Evolutionary conservation across 1,140 invertebrate genomes (phyloP).

Genomic region (Meteorus sp.): DNA sequence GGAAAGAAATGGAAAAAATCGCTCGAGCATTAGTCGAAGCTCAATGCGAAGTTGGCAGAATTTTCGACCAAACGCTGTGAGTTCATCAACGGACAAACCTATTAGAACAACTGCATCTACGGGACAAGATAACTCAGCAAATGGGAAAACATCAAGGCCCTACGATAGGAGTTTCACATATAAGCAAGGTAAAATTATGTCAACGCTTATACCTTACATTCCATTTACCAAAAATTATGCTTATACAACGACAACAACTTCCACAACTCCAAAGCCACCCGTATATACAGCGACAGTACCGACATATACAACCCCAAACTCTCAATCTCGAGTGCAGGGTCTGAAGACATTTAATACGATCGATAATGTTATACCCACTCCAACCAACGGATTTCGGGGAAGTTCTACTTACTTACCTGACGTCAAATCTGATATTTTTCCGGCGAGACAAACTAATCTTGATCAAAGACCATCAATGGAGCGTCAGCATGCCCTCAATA

Average conservation of each 20-base stretch:
- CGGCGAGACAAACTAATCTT: conserved; percentile 30
- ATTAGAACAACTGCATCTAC: conserved; percentile 11
- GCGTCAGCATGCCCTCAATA: conserved; percentile 52
- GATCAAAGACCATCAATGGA: conserved; percentile 42
- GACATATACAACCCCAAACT: conserved; percentile 28
- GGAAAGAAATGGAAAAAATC: neutral
- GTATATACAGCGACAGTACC: conserved; percentile 44
- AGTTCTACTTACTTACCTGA: conserved; percentile 47
- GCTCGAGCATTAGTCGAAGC: neutral
- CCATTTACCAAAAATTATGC: conserved; percentile 54
- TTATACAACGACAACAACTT: conserved; percentile 39
- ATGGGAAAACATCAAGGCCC: conserved; percentile 38
- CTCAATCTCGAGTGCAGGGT: conserved; percentile 31
- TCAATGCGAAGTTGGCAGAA: conserved; percentile 24
- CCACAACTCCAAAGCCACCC: conserved; percentile 38
- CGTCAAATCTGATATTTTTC: conserved; percentile 18
- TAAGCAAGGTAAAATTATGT: conserved; percentile 45
- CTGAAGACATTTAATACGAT: conserved; percentile 35
- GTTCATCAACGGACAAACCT: conserved; percentile 44
- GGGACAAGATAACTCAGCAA: conserved; percentile 31
- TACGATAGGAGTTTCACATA: conserved; percentile 50
- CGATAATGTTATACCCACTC: conserved; percentile 29
- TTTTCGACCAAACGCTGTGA: conserved; percentile 41
- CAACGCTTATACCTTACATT: conserved; percentile 49
- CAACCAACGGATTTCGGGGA: conserved; percentile 22